phyloP scores from a whole-genome alignment of 1,140 invertebrate species.

The Drosophila biarmipes region DNA sequence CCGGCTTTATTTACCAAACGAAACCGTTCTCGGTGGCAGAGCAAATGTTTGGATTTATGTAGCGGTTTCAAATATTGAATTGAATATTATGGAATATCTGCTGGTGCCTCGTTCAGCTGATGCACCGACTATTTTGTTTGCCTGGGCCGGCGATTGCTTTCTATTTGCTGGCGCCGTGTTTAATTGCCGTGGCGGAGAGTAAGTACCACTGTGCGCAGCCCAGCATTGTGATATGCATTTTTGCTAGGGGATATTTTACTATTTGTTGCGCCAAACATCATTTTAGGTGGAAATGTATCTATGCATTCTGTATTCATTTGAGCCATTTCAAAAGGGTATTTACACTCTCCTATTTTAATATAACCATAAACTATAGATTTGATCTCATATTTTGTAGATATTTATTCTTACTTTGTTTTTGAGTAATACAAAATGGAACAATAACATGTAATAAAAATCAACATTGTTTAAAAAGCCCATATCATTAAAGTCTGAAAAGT shows the following conservation, averaged over 20 bases:
- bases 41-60: constrained; percentile 82
- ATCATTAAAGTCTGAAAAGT: not conserved
- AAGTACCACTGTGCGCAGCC: not conserved
- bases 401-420: no score
- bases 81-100: constrained; percentile 79
- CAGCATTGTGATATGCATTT: not conserved
- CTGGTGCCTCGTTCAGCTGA: constrained; percentile 28
- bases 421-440: no score
- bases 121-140: constrained; percentile 32
- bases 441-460: no score
- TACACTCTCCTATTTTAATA: no score
- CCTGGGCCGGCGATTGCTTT: constrained; percentile 39
- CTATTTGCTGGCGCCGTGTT: constrained; percentile 21
- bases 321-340: no score
- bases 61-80: constrained; percentile 84
- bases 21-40: constrained; percentile 35
- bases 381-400: no score
- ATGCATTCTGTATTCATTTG: no score
- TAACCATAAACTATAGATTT: no score
- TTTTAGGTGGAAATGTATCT: no score
- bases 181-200: constrained; percentile 48
- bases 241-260: not conserved
- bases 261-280: no score
- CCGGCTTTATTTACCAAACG: constrained; percentile 63
- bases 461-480: no score